phyloP scores from a whole-genome alignment of 2,888 invertebrate species.

The Salticus scenicus region DNA sequence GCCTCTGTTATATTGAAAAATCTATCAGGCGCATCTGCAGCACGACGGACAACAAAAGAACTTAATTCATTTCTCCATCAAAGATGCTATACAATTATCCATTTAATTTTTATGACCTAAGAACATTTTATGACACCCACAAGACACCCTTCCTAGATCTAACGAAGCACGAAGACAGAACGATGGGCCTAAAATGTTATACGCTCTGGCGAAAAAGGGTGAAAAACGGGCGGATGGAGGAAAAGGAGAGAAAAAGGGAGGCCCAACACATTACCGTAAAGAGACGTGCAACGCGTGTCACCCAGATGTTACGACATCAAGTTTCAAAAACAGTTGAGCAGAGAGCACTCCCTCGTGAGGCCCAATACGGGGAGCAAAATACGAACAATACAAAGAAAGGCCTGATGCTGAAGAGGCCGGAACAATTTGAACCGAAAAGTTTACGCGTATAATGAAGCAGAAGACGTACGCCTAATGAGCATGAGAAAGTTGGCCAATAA shows the following conservation, averaged over 20 bases:
- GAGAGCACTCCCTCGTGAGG: neutral
- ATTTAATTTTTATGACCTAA: neutral
- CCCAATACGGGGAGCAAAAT: neutral
- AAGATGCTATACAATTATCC: neutral
- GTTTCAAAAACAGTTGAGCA: slow-evolving; percentile 36
- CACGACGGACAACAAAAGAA: no score
- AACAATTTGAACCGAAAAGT: neutral
- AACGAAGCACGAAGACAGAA: neutral
- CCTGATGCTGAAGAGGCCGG: neutral
- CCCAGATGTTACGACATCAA: slow-evolving; percentile 55
- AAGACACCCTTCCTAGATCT: neutral
- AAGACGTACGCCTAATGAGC: neutral
- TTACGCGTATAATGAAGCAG: neutral
- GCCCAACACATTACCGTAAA: slow-evolving; percentile 1
- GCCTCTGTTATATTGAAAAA: no score
- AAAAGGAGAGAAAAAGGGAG: slow-evolving; percentile 1
- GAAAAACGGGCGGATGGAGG: slow-evolving; percentile 16
- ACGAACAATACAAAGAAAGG: slow-evolving; percentile 31
- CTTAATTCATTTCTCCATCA: no score
- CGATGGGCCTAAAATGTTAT: neutral
- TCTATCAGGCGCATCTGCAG: no score
- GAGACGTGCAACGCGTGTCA: slow-evolving; percentile 48
- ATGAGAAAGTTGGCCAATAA: neutral
- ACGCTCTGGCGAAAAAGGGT: neutral
- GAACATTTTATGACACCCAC: neutral